Percentiles rank a stretch among this genome's conserved stretches.
These are phyloP conservation scores for Noturus placidus DNA, from an alignment of 2,113 vertebrate species.

Conservation along the genomic window DNA sequence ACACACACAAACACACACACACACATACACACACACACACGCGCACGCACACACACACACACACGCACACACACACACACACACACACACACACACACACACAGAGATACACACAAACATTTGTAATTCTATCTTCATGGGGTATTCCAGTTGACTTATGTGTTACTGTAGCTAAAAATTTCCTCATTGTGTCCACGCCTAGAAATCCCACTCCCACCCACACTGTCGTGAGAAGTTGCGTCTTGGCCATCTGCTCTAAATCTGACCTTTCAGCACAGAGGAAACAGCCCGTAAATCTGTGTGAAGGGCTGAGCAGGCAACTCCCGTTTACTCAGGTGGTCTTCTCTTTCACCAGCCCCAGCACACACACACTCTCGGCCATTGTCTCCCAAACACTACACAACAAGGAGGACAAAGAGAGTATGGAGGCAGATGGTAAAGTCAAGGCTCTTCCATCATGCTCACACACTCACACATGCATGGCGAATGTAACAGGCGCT, in stretches of 20 bases:
- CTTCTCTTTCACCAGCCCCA: neutral
- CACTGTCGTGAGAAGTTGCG: conserved; percentile 29
- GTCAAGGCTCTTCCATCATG: neutral
- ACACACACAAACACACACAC: no score
- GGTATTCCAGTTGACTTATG: neutral
- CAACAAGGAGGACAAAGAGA: conserved; percentile 21
- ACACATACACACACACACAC: no score
- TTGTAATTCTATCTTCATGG: neutral
- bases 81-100: neutral
- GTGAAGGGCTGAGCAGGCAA: conserved; percentile 18
- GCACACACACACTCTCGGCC: neutral
- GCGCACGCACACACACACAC: no score
- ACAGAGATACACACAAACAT: neutral
- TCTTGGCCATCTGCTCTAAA: conserved; percentile 16
- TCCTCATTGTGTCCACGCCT: no score
- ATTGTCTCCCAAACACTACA: conserved; percentile 24
- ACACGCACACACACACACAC: no score
- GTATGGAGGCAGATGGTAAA: neutral
- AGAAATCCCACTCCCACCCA: no score
- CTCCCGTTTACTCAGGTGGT: conserved; percentile 52
- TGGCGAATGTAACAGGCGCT: conserved; percentile 7
- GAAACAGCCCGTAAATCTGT: conserved; percentile 49
- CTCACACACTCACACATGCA: conserved; percentile 15
- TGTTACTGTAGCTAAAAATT: neutral
- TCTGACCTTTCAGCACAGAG: conserved; percentile 17